phyloP scores from a whole-genome alignment of 2,797 vertebrate genomes.

The Etheostoma perlongum region DNA sequence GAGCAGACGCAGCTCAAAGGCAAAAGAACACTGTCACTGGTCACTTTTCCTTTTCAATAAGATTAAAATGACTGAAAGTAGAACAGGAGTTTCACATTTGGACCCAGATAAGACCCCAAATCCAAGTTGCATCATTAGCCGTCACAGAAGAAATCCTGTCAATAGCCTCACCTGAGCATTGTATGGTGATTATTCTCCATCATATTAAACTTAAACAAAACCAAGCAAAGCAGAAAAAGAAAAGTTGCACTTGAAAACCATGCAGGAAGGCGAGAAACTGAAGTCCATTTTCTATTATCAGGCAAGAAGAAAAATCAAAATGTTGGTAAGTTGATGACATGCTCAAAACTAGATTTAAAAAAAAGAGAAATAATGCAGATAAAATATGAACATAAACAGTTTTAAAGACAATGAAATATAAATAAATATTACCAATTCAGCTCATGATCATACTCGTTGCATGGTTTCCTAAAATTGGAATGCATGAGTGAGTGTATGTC shows the following conservation, averaged over 20 bases:
- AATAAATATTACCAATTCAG: conserved; percentile 27
- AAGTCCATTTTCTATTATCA: conserved; percentile 53
- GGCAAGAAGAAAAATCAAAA: conserved; percentile 60
- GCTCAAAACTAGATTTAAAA: conserved; percentile 37
- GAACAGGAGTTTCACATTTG: conserved; percentile 27
- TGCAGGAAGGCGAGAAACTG: conserved; percentile 68
- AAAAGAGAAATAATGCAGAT: conserved; percentile 35
- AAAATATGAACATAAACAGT: conserved; percentile 32
- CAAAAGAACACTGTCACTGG: conserved; percentile 19
- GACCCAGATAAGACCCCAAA: conserved; percentile 12
- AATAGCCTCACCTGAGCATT: conserved; percentile 28
- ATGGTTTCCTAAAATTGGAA: conserved; percentile 30
- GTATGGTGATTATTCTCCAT: conserved; percentile 11
- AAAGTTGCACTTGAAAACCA: conserved; percentile 59
- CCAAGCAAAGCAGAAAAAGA: conserved; percentile 40
- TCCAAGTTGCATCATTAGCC: conserved; percentile 17
- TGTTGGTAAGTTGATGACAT: conserved; percentile 23
- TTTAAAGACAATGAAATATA: conserved; percentile 40
- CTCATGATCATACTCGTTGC: conserved; percentile 23
- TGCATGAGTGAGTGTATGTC: conserved; percentile 44
- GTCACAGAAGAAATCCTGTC: conserved; percentile 13
- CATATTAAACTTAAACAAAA: conserved; percentile 49
- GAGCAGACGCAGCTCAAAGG: conserved; percentile 20
- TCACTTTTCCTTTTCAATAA: conserved; percentile 18
- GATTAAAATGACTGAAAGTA: conserved; percentile 39